phyloP scores from a whole-genome alignment of 2,113 vertebrate genomes.

The Diphyllodes magnificus region DNA sequence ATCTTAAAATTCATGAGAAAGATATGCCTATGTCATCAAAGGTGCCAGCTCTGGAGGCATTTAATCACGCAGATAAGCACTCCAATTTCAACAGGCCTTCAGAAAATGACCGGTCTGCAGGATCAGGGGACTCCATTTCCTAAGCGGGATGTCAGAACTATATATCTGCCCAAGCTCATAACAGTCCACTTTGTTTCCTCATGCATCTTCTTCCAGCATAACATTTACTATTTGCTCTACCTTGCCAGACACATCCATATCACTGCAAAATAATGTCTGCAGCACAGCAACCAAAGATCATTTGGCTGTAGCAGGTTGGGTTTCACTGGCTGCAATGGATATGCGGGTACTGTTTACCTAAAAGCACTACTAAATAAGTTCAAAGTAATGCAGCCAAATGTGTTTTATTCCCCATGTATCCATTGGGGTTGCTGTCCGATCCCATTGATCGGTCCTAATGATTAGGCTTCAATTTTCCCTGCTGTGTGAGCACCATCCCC shows the following conservation, averaged over 20 bases:
- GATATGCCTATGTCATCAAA: not conserved
- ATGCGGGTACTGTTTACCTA: not conserved
- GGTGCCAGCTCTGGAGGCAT: not conserved
- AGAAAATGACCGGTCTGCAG: not conserved
- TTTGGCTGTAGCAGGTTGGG: not conserved
- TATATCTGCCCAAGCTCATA: not conserved
- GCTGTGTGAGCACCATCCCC: not conserved
- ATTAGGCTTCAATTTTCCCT: slow-evolving; percentile 15
- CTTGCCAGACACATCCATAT: not conserved
- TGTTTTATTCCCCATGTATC: not conserved
- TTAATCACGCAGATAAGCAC: not conserved
- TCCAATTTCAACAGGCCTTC: not conserved
- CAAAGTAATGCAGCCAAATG: not conserved
- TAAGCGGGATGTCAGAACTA: not conserved
- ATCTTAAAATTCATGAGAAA: not conserved
- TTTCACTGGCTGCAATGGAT: not conserved
- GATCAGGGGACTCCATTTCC: not conserved
- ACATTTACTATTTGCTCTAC: not conserved
- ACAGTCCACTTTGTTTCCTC: not conserved
- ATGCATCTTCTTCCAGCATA: not conserved
- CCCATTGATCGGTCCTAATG: not conserved
- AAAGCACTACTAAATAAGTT: not conserved
- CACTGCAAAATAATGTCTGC: no score
- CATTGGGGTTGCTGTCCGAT: not conserved
- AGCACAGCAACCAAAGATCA: not conserved